These are phyloP conservation scores for Apogon talboti DNA, from an alignment of 2,797 vertebrate genomes.

Conservation along the genomic window DNA sequence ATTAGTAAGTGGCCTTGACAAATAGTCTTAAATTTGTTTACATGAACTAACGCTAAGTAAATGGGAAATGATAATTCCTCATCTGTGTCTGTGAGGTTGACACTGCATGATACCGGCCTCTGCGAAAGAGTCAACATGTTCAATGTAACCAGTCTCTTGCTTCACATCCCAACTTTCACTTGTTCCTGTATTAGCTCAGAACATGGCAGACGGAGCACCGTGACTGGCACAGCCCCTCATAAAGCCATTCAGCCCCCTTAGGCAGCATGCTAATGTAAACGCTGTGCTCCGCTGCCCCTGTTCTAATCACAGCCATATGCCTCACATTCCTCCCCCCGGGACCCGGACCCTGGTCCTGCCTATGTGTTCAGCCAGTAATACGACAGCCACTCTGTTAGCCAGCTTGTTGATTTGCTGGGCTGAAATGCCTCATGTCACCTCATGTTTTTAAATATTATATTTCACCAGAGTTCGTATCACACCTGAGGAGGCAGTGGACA, in stretches of 20 bases:
- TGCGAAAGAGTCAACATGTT: no score
- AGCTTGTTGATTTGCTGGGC: conserved; percentile 51
- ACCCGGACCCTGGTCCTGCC: conserved; percentile 47
- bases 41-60: no score
- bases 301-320: conserved; percentile 79
- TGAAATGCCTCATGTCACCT: conserved; percentile 36
- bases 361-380: conserved; percentile 46
- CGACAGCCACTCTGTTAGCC: conserved; percentile 36
- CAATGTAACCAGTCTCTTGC: not conserved
- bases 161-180: conserved; percentile 16
- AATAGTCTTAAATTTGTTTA: no score
- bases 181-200: conserved; percentile 20
- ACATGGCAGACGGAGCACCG: conserved; percentile 30
- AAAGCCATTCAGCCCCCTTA: conserved; percentile 59
- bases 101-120: no score
- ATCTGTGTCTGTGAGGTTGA: no score
- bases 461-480: conserved; percentile 35
- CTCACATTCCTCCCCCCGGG: conserved; percentile 55
- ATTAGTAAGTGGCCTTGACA: no score
- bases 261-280: conserved; percentile 72
- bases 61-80: no score
- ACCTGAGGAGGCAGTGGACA: conserved; percentile 45
- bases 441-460: conserved; percentile 39
- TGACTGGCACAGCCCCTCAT: conserved; percentile 59
- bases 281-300: conserved; percentile 59